phyloP scores from a whole-genome alignment of 2,797 vertebrate genomes.

The Uromys caudimaculatus region DNA sequence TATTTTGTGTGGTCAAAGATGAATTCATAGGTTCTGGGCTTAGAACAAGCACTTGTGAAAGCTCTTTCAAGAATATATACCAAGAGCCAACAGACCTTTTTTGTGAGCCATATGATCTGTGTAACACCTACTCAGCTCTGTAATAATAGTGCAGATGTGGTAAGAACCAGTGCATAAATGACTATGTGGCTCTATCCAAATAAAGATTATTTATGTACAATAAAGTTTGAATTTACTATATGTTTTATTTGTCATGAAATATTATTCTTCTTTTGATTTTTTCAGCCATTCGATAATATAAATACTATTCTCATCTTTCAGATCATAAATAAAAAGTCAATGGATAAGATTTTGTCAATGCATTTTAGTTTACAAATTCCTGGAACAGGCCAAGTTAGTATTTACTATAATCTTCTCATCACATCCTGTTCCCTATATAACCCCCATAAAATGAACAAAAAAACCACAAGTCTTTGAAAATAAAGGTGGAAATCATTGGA shows the following conservation, averaged over 20 bases:
- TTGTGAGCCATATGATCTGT: background rate
- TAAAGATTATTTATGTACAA: slow-evolving; percentile 6
- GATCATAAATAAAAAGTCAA: background rate
- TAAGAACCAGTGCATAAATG: background rate
- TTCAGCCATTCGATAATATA: slow-evolving; percentile 27
- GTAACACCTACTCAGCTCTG: background rate
- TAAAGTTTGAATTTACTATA: background rate
- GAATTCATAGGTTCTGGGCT: slow-evolving; percentile 7
- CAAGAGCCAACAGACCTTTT: background rate
- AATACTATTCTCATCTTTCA: background rate
- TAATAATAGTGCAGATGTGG: background rate
- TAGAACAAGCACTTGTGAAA: slow-evolving; percentile 11
- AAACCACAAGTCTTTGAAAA: background rate
- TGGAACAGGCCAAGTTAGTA: background rate
- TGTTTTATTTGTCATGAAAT: slow-evolving; percentile 42
- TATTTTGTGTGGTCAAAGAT: background rate
- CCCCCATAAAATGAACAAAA: background rate
- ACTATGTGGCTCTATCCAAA: background rate
- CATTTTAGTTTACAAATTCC: background rate
- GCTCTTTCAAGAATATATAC: background rate
- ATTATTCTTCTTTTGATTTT: background rate
- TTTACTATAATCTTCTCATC: slow-evolving; percentile 11
- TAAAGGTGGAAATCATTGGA: slow-evolving; percentile 2
- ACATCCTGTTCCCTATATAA: background rate
- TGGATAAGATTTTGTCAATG: background rate